Evolutionary conservation across 1,140 invertebrate species (phyloP).

Genomic region (Hyphantria cunea): DNA sequence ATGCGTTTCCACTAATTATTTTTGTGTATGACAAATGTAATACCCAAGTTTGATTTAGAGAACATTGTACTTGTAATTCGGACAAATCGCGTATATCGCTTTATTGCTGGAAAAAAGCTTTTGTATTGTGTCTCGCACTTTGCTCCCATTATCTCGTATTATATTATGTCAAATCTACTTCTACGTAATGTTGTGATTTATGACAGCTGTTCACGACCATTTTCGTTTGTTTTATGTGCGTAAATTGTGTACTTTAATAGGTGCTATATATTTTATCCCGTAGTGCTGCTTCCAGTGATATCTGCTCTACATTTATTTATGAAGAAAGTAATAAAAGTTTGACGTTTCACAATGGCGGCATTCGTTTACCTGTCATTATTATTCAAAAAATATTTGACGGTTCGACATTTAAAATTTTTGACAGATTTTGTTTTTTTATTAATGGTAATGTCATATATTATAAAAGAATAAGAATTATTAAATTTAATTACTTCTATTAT

Average conservation of each 20-base stretch:
- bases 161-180: constrained; percentile 25
- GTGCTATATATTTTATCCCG: background rate
- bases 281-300: background rate
- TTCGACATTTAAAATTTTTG: no score
- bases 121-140: constrained; percentile 6
- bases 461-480: no score
- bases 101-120: background rate
- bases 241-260: constrained; percentile 3
- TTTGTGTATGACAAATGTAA: constrained; percentile 21
- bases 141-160: constrained; percentile 16
- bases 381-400: no score
- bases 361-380: no score
- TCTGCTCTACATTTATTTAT: background rate
- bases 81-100: constrained; percentile 15
- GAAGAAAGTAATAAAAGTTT: no score
- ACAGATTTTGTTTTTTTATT: no score
- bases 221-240: background rate
- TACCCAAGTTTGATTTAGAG: constrained; percentile 6
- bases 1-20: constrained; percentile 10
- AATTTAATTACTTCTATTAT: no score
- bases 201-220: background rate
- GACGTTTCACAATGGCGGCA: no score
- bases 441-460: no score
- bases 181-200: constrained; percentile 11
- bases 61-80: constrained; percentile 11